Evolutionary conservation across 1,140 invertebrate species (phyloP).

Genomic region (Hylaeus volcanicus): DNA sequence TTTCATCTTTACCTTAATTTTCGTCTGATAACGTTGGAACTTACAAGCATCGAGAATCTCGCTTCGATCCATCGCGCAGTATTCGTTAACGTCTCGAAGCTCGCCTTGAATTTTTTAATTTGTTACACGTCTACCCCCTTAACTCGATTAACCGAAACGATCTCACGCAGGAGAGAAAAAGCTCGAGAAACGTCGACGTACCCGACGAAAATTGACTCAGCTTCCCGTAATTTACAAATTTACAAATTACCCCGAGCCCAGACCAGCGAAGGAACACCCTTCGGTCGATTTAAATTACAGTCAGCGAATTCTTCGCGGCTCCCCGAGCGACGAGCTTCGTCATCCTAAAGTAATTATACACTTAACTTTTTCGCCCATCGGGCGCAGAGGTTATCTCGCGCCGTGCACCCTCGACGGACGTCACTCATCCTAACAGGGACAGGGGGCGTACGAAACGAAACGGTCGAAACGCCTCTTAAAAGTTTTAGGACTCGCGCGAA

Average conservation of each 20-base stretch:
- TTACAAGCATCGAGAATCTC: too few species aligned
- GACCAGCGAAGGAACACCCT: background rate
- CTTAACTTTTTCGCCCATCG: conserved; percentile 74
- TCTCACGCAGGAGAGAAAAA: background rate
- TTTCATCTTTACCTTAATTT: too few species aligned
- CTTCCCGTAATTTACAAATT: conserved; percentile 14
- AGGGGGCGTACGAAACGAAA: conserved; percentile 51
- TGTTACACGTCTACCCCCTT: too few species aligned
- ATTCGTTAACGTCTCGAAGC: too few species aligned
- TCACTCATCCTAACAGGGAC: conserved; percentile 53
- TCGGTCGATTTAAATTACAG: conserved; percentile 59
- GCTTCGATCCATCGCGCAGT: too few species aligned
- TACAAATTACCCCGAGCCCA: conserved; percentile 1
- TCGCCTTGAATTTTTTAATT: too few species aligned
- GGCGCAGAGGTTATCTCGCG: conserved; percentile 72
- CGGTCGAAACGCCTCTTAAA: conserved; percentile 68
- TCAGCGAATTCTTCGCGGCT: conserved; percentile 64
- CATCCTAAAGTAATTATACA: conserved; percentile 77
- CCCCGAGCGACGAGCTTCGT: conserved; percentile 68
- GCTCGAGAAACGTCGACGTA: background rate
- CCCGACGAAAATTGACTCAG: conserved; percentile 3
- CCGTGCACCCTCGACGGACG: conserved; percentile 59
- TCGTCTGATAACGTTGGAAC: too few species aligned
- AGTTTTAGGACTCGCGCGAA: conserved; percentile 55
- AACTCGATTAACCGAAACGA: conserved; percentile 7